Evolutionary conservation across 2,797 vertebrate species (phyloP).

Genomic region (Setipinna tenuifilis): DNA sequence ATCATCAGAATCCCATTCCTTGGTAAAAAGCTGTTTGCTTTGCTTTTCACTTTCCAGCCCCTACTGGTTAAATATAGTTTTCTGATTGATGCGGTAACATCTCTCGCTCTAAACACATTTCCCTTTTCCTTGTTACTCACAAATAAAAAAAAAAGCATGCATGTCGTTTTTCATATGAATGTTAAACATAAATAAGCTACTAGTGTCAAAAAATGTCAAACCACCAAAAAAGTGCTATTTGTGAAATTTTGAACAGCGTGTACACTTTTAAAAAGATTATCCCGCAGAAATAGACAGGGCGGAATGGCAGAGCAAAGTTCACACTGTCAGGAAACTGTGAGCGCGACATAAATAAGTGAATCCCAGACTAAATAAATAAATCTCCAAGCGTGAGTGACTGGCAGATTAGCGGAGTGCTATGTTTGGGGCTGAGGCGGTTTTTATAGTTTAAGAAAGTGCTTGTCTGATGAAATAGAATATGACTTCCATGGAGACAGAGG

Average conservation of each 20-base stretch:
- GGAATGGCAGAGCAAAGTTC: not conserved
- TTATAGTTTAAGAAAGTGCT: not conserved
- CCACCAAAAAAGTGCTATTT: not conserved
- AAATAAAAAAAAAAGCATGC: not conserved
- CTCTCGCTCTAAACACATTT: not conserved
- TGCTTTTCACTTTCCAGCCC: not conserved
- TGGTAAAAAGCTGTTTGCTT: not conserved
- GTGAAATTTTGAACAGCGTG: not conserved
- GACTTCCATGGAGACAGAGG: not conserved
- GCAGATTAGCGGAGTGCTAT: not conserved
- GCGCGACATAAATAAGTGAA: conserved; percentile 2
- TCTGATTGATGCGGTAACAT: not conserved
- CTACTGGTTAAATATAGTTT: not conserved
- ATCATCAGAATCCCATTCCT: not conserved
- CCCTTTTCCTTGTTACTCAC: not conserved
- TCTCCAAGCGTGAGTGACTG: not conserved
- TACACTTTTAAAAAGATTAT: not conserved
- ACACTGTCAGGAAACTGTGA: not conserved
- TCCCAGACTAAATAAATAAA: conserved; percentile 7
- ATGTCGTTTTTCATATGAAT: not conserved
- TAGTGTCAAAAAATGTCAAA: too few species aligned
- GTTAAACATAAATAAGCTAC: not conserved
- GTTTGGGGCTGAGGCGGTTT: not conserved
- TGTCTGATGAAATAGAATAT: conserved; percentile 1
- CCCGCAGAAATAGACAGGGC: not conserved